These are phyloP conservation scores for Dromaius novaehollandiae DNA, from an alignment of 2,113 vertebrate species.

Conservation along the genomic window DNA sequence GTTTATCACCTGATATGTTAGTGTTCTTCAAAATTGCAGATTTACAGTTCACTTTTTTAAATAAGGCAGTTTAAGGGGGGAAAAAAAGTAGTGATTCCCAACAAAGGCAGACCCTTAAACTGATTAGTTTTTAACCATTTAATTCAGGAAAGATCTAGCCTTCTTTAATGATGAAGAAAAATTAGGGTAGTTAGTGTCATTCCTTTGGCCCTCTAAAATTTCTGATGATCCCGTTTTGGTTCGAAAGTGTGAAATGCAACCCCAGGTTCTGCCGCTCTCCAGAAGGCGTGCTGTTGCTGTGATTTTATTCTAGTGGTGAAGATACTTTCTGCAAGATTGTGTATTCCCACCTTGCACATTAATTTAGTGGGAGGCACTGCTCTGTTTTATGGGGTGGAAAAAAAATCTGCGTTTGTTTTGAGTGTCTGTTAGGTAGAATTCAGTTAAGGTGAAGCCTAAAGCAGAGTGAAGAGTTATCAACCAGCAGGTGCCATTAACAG, in stretches of 20 bases:
- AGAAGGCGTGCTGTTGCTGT: rapidly evolving
- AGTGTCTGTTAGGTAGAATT: slow-evolving; percentile 3
- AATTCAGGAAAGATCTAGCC: not conserved
- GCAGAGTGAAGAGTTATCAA: not conserved
- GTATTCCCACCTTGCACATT: slow-evolving; percentile 14
- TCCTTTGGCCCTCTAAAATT: not conserved
- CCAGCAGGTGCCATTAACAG: slow-evolving; percentile 36
- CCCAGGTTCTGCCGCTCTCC: not conserved
- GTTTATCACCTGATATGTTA: not conserved
- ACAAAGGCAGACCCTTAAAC: not conserved
- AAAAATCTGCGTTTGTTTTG: not conserved
- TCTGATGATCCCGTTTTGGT: not conserved
- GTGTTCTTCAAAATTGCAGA: not conserved
- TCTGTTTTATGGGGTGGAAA: not conserved
- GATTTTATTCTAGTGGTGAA: slow-evolving; percentile 36
- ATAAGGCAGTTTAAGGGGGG: not conserved
- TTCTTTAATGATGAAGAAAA: not conserved
- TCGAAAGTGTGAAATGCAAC: not conserved
- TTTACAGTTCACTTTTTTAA: not conserved
- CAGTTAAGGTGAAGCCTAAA: slow-evolving; percentile 27
- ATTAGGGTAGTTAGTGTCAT: not conserved
- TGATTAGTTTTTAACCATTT: not conserved
- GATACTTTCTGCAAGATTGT: slow-evolving; percentile 14
- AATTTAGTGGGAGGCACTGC: slow-evolving; percentile 55
- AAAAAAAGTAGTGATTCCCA: not conserved